Base-by-base conservation (phyloP, 2,888 invertebrate species). In the Pyrocoelia pectoralis region DNA sequence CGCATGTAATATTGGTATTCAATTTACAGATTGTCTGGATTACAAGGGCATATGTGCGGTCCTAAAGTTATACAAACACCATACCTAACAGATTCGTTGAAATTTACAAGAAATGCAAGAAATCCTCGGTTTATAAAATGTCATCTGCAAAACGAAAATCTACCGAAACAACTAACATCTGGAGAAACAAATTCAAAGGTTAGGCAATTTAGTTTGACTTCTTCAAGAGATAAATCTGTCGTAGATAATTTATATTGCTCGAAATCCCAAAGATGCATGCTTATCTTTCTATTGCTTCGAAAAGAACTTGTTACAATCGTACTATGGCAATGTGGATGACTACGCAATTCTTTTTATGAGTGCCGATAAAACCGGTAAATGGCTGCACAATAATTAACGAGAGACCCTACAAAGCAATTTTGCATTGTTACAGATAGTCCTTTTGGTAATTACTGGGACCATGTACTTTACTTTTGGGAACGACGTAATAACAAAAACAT, bases 381-480 rank as follows among this genome's bases (percentile, higher is more conserved):
- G 12, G 12, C 2, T n/a, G 12, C n/a, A 38, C 10, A 38, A 38
- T 10, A 5, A 46, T n/a, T n/a, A 46, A 46, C 18, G 8, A 2
- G 10, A n/a, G n/a, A 24, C 8, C n/a, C n/a, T n/a, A n/a, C n/a
- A n/a, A 38, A 38, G 3, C 12, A n/a, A 3, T 38, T 38, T 38
- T 3, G 67, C 24, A 8, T 24, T 5, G 24, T n/a, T n/a, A n/a
- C n/a, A n/a, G n/a, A n/a, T n/a, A n/a, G 24, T 24, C 24, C 24
- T 3, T 8, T 24, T 24, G 24, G 24, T 5, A 38, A n/a, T 3
- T 72, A 66, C 29, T 71, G 70, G 70, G 67, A 70, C 8, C 63
- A 70, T 15, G 58, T 72, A 3, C 55, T 71, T 5, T 65, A 66
- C 18, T 68, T 58, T n/a, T 72, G 72, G 24, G 8, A 24, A 3